These are phyloP conservation scores for Ferdinandea cuprea DNA, from an alignment of 2,888 invertebrate species.

Conservation along the genomic window DNA sequence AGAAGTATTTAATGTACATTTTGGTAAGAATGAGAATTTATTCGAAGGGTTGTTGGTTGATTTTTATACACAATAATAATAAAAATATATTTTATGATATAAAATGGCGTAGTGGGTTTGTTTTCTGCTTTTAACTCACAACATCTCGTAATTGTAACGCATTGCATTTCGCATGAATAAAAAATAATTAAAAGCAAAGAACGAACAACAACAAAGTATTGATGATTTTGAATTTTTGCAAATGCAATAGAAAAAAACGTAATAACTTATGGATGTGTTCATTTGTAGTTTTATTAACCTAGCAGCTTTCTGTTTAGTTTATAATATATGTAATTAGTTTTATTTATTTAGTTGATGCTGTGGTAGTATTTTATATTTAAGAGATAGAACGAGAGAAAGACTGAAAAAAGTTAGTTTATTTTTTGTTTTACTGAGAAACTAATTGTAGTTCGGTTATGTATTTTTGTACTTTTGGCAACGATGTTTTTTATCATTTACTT, in stretches of 20 bases:
- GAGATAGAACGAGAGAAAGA: constrained; percentile 48
- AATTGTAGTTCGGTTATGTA: constrained; percentile 74
- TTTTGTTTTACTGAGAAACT: constrained; percentile 71
- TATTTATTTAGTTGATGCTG: constrained; percentile 76
- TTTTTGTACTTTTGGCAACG: constrained; percentile 83
- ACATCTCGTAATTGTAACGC: constrained; percentile 52
- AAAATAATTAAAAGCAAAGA: constrained; percentile 73
- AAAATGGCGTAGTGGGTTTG: constrained; percentile 71
- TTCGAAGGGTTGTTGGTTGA: constrained; percentile 38
- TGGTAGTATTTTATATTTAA: constrained; percentile 46
- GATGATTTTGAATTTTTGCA: constrained; percentile 27
- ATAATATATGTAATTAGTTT: constrained; percentile 66
- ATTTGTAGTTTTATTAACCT: constrained; percentile 59
- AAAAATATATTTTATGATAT: constrained; percentile 66
- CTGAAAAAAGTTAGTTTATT: constrained; percentile 62
- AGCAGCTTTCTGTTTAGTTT: constrained; percentile 64
- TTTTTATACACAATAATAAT: constrained; percentile 51
- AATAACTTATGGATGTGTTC: constrained; percentile 29
- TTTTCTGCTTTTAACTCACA: constrained; percentile 74
- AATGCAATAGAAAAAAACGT: not conserved
- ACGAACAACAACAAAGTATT: constrained; percentile 51
- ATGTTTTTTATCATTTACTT: constrained; percentile 80
- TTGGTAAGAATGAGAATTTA: constrained; percentile 66
- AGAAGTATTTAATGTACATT: constrained; percentile 21
- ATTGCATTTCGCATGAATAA: constrained; percentile 37